phyloP scores from a whole-genome alignment of 2,888 invertebrate species.

The Agriopis aurantiaria region DNA sequence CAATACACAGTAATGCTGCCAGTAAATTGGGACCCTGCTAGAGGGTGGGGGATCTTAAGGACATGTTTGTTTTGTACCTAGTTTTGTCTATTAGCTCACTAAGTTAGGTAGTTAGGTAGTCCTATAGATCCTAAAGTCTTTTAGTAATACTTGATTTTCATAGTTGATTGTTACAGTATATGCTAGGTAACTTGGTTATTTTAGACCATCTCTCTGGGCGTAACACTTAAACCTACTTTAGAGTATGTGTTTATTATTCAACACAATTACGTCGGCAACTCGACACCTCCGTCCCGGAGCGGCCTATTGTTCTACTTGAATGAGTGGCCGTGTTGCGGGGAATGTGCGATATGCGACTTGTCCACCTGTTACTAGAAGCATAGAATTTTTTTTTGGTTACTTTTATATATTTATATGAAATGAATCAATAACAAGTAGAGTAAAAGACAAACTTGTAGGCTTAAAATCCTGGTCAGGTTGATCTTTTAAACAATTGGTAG shows the following conservation, averaged over 20 bases:
- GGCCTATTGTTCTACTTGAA: conserved; percentile 30
- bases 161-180: background rate
- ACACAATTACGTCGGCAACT: conserved; percentile 26
- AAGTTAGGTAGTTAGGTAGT: too few relatives aligned
- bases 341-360: conserved; percentile 5
- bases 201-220: background rate
- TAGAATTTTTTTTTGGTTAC: background rate
- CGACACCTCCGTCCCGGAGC: conserved; percentile 30
- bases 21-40: too few relatives aligned
- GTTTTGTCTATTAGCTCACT: too few relatives aligned
- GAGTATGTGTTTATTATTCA: conserved; percentile 16
- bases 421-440: too few relatives aligned
- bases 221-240: conserved; percentile 9
- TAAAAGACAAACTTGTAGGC: too few relatives aligned
- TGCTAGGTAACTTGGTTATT: background rate
- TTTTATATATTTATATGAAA: background rate
- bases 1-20: too few relatives aligned
- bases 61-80: too few relatives aligned
- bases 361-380: background rate
- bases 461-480: too few relatives aligned
- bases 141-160: background rate
- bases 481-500: too few relatives aligned
- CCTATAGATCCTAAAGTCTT: background rate
- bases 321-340: conserved; percentile 11
- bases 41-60: too few relatives aligned